Base-by-base conservation (phyloP, 2,113 vertebrate species). In the Gadus macrocephalus region DNA sequence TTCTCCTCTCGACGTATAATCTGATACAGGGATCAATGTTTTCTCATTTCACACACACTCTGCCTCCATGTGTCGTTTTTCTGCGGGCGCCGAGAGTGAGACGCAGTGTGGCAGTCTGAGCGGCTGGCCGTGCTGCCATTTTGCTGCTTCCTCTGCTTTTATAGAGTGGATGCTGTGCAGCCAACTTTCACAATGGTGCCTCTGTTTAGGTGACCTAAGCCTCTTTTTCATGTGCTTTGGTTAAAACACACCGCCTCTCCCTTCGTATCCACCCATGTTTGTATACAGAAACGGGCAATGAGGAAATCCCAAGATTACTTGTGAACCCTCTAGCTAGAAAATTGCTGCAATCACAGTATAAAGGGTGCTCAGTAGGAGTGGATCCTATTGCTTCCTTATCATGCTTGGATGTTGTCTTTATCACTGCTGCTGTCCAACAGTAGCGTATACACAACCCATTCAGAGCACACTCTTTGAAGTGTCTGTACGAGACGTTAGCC, bases 231-330 rank as follows among this genome's bases (percentile, higher is more conserved):
- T 67, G 65, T 19, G 68, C 27, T 16, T 22, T 38, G 59, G 49
- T 58, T 16, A 35, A 53, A n/a, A 28, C 27, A 9, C 20, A 11
- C 19, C 38, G 14, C 11, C 11, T 49, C 42, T 17, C 53, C 70
- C 69, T 75, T 68, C 62, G 64, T 59, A 66, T 60, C 63, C 63
- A 69, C 68, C 64, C 49, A 56, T 76, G 38, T 70, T 72, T 72
- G 67, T 76, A 74, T 67, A 76, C 70, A 81, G 77, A 87, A 81
- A 81, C 78, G 78, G 86, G 85, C 90, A 84, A 70, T 55, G 61
- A 68, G 73, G 75, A 65, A 71, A 61, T 53, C 71, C 62, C 72
- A 56, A 71, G 66, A 67, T 73, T 70, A 72, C 72, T 79, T 70
- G 20, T 31, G 67, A 78, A 78, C 58, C 69, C 71, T 75, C 63